A percentile compares a stretch with the other conserved stretches of the same genome.
Evolutionary conservation across 2,797 vertebrate genomes (phyloP).

Genomic region (Channa striata): DNA sequence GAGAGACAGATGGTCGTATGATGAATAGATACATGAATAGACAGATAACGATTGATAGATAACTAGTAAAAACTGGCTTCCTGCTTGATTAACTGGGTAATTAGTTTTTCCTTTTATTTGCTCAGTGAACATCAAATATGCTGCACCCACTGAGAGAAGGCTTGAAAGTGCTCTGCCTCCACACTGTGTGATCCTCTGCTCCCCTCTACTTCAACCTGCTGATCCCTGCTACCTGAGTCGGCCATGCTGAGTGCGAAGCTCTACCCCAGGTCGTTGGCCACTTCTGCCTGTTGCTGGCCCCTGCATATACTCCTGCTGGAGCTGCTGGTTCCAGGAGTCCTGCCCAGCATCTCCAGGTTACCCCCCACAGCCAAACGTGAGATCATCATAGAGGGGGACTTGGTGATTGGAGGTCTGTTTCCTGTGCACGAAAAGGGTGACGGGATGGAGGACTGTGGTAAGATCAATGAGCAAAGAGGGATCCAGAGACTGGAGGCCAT

Average conservation of each 20-base stretch:
- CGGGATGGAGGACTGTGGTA: constrained; percentile 92
- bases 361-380: constrained; percentile 86
- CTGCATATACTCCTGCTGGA: constrained; percentile 78
- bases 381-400: constrained; percentile 92
- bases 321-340: constrained; percentile 75
- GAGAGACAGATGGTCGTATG: too few species aligned
- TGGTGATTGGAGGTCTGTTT: constrained; percentile 96
- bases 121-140: constrained; percentile 70
- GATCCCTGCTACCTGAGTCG: constrained; percentile 35
- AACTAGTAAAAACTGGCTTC: not conserved
- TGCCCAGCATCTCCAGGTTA: constrained; percentile 76
- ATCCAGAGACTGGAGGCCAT: constrained; percentile 98
- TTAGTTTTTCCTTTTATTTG: constrained; percentile 33
- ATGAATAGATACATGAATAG: not conserved
- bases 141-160: constrained; percentile 46
- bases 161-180: constrained; percentile 51
- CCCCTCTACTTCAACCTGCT: constrained; percentile 41
- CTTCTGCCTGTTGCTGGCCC: constrained; percentile 69
- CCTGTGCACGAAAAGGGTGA: constrained; percentile 96
- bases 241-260: constrained; percentile 65
- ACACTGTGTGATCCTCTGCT: constrained; percentile 59
- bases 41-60: not conserved
- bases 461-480: constrained; percentile 94
- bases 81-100: constrained; percentile 24
- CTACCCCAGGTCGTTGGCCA: constrained; percentile 70